Conservation (phyloP, 2,888 invertebrate species). For the Pterostichus niger region DNA sequence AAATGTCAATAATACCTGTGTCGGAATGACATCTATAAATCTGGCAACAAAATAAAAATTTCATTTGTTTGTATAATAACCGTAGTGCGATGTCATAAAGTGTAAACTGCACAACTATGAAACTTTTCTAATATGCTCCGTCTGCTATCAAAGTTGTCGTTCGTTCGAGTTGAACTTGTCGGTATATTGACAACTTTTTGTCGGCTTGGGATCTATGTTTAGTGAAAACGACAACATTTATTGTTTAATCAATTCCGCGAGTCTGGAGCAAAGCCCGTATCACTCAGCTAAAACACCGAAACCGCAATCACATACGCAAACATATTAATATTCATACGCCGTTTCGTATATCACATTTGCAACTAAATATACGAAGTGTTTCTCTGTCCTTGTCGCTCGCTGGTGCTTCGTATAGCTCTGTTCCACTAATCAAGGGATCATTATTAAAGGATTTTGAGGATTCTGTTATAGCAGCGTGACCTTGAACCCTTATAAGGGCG, state of each 20-base stretch:
- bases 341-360: conserved; percentile 45
- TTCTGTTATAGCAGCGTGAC: conserved; percentile 12
- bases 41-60: neutral
- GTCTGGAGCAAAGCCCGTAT: conserved; percentile 5
- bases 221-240: conserved; percentile 5
- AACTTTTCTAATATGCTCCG: conserved; percentile 37
- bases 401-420: neutral
- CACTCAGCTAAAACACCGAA: conserved; percentile 15
- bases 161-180: neutral
- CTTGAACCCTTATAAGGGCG: conserved; percentile 34
- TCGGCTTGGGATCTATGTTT: neutral
- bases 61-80: conserved; percentile 34
- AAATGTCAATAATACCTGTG: neutral
- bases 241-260: conserved; percentile 15
- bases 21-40: neutral
- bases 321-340: conserved; percentile 52
- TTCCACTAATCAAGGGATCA: conserved; percentile 48
- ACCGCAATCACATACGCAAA: conserved; percentile 45
- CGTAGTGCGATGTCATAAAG: conserved; percentile 2
- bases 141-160: too few relatives aligned
- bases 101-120: conserved; percentile 25
- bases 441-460: conserved; percentile 47
- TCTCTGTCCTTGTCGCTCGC: neutral
- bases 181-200: conserved; percentile 45
- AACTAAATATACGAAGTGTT: conserved; percentile 6